Percentiles rank a stretch among this genome's conserved stretches.
These are phyloP conservation scores for Artemia sp. DNA, from an alignment of 2,888 invertebrate species.

Conservation along the genomic window DNA sequence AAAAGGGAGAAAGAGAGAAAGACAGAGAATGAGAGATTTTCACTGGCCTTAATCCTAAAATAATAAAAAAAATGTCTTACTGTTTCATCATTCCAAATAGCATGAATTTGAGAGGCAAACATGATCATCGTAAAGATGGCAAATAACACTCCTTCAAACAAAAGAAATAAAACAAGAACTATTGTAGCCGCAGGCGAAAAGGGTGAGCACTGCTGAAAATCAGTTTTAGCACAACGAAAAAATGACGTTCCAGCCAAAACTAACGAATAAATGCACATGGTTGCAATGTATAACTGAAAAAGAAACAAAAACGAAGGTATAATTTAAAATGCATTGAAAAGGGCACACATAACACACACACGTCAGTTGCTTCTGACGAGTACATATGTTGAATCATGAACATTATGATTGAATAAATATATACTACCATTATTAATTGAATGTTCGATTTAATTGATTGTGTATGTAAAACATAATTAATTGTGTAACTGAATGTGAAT, in stretches of 20 bases:
- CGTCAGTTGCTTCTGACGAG: no score
- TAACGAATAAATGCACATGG: conserved; percentile 81
- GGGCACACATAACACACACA: background rate
- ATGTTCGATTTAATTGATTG: conserved; percentile 22
- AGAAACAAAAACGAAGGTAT: conserved; percentile 21
- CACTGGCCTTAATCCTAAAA: no score
- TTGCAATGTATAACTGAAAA: conserved; percentile 89
- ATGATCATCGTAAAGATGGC: conserved; percentile 95
- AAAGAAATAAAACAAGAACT: conserved; percentile 68
- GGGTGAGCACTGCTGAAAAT: conserved; percentile 85
- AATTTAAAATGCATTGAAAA: background rate
- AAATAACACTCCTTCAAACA: conserved; percentile 86
- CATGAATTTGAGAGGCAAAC: conserved; percentile 88
- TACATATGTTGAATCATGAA: conserved; percentile 8
- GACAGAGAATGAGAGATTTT: no score
- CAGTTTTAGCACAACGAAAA: conserved; percentile 72
- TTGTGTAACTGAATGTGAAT: background rate
- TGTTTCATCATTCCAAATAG: conserved; percentile 97
- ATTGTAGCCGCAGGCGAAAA: conserved; percentile 93
- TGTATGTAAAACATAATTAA: background rate
- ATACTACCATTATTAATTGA: conserved; percentile 22
- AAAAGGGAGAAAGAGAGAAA: no score
- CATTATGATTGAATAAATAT: conserved; percentile 18
- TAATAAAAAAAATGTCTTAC: conserved; percentile 36
- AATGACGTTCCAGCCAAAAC: conserved; percentile 84